Evolutionary conservation across 2,888 invertebrate species (phyloP).

Genomic region (Erebia aethiops): DNA sequence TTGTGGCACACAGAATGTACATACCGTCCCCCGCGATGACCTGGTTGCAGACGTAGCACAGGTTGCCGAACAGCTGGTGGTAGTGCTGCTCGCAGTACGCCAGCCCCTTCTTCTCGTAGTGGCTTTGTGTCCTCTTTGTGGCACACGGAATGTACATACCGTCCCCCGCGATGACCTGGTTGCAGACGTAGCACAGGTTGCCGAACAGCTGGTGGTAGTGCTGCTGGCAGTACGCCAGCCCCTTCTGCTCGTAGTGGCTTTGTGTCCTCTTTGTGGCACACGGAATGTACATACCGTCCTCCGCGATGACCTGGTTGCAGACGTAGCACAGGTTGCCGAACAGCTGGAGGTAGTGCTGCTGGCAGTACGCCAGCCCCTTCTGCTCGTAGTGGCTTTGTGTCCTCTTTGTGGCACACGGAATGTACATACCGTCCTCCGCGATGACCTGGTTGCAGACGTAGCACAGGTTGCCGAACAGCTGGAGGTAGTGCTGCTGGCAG

Average conservation of each 20-base stretch:
- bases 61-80: conserved; percentile 98
- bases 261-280: conserved; percentile 98
- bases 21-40: conserved; percentile 98
- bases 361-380: conserved; percentile 99
- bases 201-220: conserved; percentile 99
- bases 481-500: conserved; percentile 99
- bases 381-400: conserved; percentile 99
- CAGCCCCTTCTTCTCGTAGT: conserved; percentile 98
- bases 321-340: conserved; percentile 99
- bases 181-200: conserved; percentile 99
- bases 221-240: conserved; percentile 98
- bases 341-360: conserved; percentile 99
- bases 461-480: conserved; percentile 99
- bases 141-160: conserved; percentile 98
- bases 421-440: conserved; percentile 97
- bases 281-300: conserved; percentile 98
- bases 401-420: conserved; percentile 99
- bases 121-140: conserved; percentile 98
- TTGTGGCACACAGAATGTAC: too few relatives aligned
- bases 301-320: conserved; percentile 98
- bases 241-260: conserved; percentile 99
- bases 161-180: conserved; percentile 98
- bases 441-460: conserved; percentile 99
- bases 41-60: conserved; percentile 99
- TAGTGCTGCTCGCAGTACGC: conserved; percentile 99